Evolutionary conservation across 1,140 invertebrate genomes (phyloP), one percentile per base, ranked within the genome.

Genomic region (Asbolus verrucosus): DNA sequence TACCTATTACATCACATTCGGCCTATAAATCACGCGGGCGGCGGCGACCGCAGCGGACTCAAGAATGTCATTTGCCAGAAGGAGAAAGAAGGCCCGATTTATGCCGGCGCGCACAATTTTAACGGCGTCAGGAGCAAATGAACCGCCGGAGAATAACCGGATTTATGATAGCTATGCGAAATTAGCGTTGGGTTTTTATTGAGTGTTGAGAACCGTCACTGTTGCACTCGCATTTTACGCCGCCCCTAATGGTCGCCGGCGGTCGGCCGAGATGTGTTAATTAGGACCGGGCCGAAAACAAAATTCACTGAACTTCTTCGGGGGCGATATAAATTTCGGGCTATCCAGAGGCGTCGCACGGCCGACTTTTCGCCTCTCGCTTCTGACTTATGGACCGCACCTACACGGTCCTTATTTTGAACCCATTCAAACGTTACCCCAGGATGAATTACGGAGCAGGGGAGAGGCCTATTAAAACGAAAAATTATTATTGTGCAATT

Each of bases 1-100:
- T 65, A 70, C 68, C 68, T 65, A 70, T 70, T 70, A 65, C 68
- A 59, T 65, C 60, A 59, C 18, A 50, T 36, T 43, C 63, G 39
- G 60, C 31, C 27, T 54, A 68, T 68, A 68, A 68, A 68, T 68
- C 66, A 68, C 31, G 19, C 30, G 54, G 36, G 46, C 54, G 54
- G 54, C 46, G 27, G 39, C 43, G 33, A 19, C 39, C 31, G 21
- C 27, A 39, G 46, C 24, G 33, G 24, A 18, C 33, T 59, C 33
- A 9, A 21, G 41, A 39, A 67, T 67, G 46, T 59, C 65, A 67
- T 67, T 67, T 67, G 39, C 65, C 36, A 65, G 63, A 46, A 65
- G 63, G 63, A 41, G 21, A 46, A 46, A 31, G 63, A 65, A 65
- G 46, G 39, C 39, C 31, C 63, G 39, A 65, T 65, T 65, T 65